Percentiles rank a stretch among this genome's conserved stretches.
phyloP scores from a whole-genome alignment of 2,888 invertebrate genomes.

The Tiliacea citrago region DNA sequence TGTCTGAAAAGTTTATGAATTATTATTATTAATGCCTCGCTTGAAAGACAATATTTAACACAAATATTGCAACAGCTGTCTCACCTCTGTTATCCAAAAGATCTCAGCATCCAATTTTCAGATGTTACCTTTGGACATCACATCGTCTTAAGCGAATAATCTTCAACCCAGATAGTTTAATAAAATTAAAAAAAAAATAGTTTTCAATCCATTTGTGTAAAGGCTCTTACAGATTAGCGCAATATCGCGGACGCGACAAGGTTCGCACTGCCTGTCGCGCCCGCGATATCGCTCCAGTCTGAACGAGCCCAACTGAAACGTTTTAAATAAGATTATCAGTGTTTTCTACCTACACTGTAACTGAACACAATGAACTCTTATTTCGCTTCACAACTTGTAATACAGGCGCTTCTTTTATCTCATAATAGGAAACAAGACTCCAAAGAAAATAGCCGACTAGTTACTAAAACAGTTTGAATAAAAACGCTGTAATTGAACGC shows the following conservation, averaged over 20 bases:
- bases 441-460: neutral
- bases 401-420: slow-evolving; percentile 5
- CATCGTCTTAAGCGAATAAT: neutral
- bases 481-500: slow-evolving; percentile 22
- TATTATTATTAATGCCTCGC: neutral
- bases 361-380: neutral
- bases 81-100: neutral
- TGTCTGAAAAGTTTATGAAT: too few species aligned
- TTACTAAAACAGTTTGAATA: neutral
- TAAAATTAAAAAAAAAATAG: too few species aligned
- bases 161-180: neutral
- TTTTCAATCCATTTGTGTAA: too few species aligned
- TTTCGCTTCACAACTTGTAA: neutral
- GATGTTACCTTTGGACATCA: neutral
- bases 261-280: too few species aligned
- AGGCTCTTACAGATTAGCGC: too few species aligned
- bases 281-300: too few species aligned
- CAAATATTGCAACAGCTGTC: neutral
- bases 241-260: too few species aligned
- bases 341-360: neutral
- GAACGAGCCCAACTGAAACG: neutral
- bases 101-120: neutral
- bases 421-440: slow-evolving; percentile 14
- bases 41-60: neutral
- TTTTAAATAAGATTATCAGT: neutral